These are phyloP conservation scores for Toxotes jaculatrix DNA, from an alignment of 2,113 vertebrate genomes.

Conservation along the genomic window DNA sequence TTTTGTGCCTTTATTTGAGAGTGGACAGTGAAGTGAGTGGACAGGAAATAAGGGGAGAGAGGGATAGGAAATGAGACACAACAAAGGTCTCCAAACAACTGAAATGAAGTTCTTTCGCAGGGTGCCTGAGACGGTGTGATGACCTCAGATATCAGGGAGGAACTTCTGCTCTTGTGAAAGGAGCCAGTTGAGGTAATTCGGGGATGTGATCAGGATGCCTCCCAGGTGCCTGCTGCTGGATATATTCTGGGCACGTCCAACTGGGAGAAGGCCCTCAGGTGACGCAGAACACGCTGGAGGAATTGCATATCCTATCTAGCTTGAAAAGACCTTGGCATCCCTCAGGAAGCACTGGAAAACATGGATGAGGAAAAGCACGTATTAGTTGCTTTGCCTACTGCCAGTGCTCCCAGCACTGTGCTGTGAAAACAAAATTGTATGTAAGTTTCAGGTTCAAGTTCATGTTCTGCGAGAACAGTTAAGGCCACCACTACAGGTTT, in stretches of 20 bases:
- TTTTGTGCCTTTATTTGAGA: neutral
- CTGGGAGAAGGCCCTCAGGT: neutral
- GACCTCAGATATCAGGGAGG: neutral
- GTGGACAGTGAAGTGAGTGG: neutral
- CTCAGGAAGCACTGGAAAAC: neutral
- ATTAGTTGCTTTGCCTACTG: neutral
- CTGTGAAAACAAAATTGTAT: neutral
- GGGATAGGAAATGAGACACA: neutral
- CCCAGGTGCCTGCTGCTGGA: neutral
- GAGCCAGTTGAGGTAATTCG: neutral
- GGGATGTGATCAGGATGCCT: constrained; percentile 10
- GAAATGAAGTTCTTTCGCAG: neutral
- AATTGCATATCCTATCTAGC: constrained; percentile 21
- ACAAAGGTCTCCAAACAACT: neutral
- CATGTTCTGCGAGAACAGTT: neutral
- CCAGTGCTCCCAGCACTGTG: neutral
- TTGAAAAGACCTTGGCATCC: neutral
- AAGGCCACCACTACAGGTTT: neutral
- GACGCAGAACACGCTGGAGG: constrained; percentile 2
- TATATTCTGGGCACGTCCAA: neutral
- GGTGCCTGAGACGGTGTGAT: neutral
- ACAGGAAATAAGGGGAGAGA: neutral
- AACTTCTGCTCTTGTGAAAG: neutral
- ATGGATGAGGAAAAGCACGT: neutral
- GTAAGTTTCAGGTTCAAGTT: neutral